Base-by-base conservation (phyloP, 2,888 invertebrate species). In the Melipona beecheii region DNA sequence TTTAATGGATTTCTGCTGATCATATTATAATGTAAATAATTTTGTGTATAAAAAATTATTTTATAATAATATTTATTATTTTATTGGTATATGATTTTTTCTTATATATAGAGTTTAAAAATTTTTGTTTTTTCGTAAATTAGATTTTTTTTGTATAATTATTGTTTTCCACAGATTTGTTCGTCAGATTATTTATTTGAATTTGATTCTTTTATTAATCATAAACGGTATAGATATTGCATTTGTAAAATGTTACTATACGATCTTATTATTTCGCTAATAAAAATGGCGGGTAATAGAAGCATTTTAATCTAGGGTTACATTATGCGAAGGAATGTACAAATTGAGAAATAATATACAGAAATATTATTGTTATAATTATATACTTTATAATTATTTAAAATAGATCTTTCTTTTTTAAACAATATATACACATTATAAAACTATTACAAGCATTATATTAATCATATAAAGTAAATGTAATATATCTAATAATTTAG, bases 291-390 rank as follows among this genome's bases (percentile, higher is more conserved):
- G 56, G 56, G 54, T 19, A 75, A 62, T 24, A 70, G 50, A 31
- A 31, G 17, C 11, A 21, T 15, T 36, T 69, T 70, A 66, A 78
- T 56, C 36, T 62, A 24, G 4, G 27, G 19, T 62, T 19, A 43
- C 9, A 60, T 31, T 62, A 21, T 2, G 11, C 5, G 19, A 27
- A 4, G 4, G 19, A 19, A 62, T 19, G 17, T 19, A 71, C 31
- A 77, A 52, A 77, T 77, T 65, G 43, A 31, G 17, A 17, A 49
- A 77, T 27, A 27, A 60, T 52, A 66, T 78, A 73, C 17, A 65
- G 6, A 58, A 60, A 60, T 65, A 62, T 81, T 72, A 6, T 21
- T 56, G n/a, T 79, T 19, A 56, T 49, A 75, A 76, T 43, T 27
- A 6, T 49, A 81, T 56, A 49, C 24, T 50, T 66, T 68, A 11